These are phyloP conservation scores for Argyresthia albistria DNA, from an alignment of 2,888 invertebrate species.

Conservation along the genomic window DNA sequence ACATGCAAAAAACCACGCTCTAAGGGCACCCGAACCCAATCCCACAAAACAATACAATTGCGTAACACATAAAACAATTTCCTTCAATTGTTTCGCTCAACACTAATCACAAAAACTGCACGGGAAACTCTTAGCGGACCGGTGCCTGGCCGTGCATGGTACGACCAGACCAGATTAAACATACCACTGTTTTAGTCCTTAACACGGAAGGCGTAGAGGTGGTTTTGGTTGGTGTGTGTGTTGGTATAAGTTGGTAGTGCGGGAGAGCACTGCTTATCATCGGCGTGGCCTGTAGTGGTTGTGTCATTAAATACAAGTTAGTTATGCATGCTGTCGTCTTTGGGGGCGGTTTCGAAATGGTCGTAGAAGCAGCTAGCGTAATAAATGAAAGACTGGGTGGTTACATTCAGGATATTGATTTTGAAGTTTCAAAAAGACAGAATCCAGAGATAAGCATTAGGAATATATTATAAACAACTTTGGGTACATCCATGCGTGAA, in stretches of 20 bases:
- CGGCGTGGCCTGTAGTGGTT: background rate
- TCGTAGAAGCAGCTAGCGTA: background rate
- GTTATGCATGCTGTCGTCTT: background rate
- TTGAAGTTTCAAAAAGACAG: too few species aligned
- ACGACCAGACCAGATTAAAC: constrained; percentile 16
- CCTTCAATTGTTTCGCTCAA: constrained; percentile 36
- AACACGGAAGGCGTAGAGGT: background rate
- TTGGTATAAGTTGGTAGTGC: background rate
- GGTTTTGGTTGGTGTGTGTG: background rate
- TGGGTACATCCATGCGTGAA: too few species aligned
- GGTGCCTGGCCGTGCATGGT: constrained; percentile 46
- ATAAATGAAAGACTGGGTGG: too few species aligned
- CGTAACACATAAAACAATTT: constrained; percentile 18
- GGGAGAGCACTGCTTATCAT: constrained; percentile 2
- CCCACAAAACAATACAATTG: background rate
- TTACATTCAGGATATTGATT: too few species aligned
- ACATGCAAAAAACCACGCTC: too few species aligned
- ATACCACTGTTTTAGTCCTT: background rate
- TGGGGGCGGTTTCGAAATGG: background rate
- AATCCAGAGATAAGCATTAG: too few species aligned
- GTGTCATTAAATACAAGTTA: background rate
- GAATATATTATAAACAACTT: too few species aligned
- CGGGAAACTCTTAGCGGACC: constrained; percentile 23
- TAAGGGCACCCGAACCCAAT: too few species aligned
- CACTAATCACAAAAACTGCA: constrained; percentile 30